Conservation (phyloP, 2,113 vertebrate species). For the Tragelaphus scriptus region DNA sequence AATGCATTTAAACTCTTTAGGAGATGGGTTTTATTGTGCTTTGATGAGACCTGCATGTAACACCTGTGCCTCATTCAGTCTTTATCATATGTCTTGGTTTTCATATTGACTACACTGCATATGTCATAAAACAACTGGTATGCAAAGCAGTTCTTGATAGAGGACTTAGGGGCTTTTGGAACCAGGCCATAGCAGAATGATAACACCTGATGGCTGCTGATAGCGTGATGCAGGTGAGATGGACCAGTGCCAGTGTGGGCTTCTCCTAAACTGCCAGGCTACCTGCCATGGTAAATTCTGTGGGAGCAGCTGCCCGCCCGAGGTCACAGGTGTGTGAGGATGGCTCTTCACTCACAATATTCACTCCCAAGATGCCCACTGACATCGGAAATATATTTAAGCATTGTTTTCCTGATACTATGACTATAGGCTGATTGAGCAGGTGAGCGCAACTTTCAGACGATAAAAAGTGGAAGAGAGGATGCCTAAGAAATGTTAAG, state of each 20-base stretch:
- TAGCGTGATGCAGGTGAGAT: not conserved
- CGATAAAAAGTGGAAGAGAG: not conserved
- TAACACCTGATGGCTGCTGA: not conserved
- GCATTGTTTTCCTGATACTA: not conserved
- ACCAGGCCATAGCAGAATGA: not conserved
- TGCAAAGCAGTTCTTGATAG: not conserved
- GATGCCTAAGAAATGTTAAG: not conserved
- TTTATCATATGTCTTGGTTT: conserved; percentile 32
- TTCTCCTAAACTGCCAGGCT: not conserved
- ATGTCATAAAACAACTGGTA: not conserved
- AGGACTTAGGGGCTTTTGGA: not conserved
- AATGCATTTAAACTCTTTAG: not conserved
- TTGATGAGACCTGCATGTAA: not conserved
- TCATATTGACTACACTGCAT: not conserved
- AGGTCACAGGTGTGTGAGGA: not conserved
- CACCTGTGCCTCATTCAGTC: conserved; percentile 34
- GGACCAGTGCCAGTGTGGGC: not conserved
- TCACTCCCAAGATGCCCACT: not conserved
- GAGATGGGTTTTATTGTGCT: not conserved
- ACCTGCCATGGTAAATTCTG: not conserved
- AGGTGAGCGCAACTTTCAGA: not conserved
- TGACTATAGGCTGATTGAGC: not conserved
- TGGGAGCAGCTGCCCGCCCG: not conserved
- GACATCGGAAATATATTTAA: not conserved
- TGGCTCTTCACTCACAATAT: not conserved